Percentiles rank a stretch among this genome's conserved stretches.
Evolutionary conservation across 2,113 vertebrate genomes (phyloP).

Genomic region (Mormyrus iriodes): DNA sequence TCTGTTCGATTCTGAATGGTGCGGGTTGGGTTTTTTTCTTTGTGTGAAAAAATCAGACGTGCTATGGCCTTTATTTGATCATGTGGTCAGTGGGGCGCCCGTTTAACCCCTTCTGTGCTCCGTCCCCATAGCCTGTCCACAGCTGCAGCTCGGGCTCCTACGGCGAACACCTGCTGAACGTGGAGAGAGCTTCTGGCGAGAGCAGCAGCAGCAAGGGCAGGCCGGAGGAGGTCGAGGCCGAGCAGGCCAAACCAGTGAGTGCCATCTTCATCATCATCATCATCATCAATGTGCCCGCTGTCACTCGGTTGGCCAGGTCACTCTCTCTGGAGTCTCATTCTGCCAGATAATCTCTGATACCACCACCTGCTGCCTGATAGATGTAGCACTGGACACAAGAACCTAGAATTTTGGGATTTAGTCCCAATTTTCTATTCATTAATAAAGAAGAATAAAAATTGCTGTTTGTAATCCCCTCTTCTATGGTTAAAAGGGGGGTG

Average conservation of each 20-base stretch:
- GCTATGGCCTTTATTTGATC: background rate
- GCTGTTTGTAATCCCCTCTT: background rate
- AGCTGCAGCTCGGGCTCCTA: constrained; percentile 83
- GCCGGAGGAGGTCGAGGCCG: constrained; percentile 57
- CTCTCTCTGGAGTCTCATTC: background rate
- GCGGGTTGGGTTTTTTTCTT: background rate
- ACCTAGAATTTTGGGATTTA: background rate
- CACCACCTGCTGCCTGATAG: background rate
- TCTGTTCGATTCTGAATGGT: background rate
- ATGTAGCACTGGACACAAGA: background rate
- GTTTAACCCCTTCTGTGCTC: background rate
- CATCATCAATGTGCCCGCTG: background rate
- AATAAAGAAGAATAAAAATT: background rate
- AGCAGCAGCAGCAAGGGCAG: constrained; percentile 52
- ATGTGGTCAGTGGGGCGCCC: background rate
- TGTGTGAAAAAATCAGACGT: background rate
- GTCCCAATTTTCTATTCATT: background rate
- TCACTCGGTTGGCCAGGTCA: background rate
- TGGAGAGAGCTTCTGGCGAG: constrained; percentile 76
- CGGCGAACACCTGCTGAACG: constrained; percentile 74
- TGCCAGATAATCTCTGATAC: background rate
- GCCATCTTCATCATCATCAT: background rate
- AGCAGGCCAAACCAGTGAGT: constrained; percentile 70
- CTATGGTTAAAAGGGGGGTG: background rate
- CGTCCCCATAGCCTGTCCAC: constrained; percentile 72